Base-by-base conservation (phyloP, 1,140 invertebrate species). In the Battus philenor region DNA sequence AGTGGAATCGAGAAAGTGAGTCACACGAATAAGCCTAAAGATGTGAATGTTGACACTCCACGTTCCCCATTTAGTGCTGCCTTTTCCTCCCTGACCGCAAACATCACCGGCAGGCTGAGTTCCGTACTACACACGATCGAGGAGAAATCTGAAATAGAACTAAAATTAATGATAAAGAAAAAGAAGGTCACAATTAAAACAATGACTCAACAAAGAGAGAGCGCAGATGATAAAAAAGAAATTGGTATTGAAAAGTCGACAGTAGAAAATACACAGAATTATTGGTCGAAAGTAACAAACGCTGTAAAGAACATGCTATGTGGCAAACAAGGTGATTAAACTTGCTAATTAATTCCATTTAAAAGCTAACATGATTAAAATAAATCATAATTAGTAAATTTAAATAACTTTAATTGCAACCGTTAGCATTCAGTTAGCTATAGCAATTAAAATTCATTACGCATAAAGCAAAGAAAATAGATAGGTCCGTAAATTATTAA, bases 81-180 rank as follows among this genome's bases (percentile, higher is more conserved):
- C 29, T 74, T 83, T 46, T 50, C 68, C 43, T 56, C 69, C 7
- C 54, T 81, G 8, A 70, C 77, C 2, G 50, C 68, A 13, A 78
- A 86, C 26, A 83, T 87, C 27, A 84, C 78, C n/a, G 71, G 82
- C 4, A 74, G 80, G 1, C 50, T 87, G 8, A 63, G 50, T 20
- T 72, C 72, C 0, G 78, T 74, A 20, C 39, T 87, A 10, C 62
- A 47, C 24, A 60, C 72, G 0, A 66, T 54, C 13, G 77, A 82
- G 15, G 80, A 86, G 26, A 75, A 78, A 54, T 86, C 86, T 3
- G 86, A 87, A 52, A 82, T 87, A 55, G 78, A 87, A 53, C 81
- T 87, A 12, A 86, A 86, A 58, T 86, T 87, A 36, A 61, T 74
- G 7, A 82, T 87, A 12, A 86, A 78, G 2, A 86, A 84, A 50